Evolutionary conservation across 2,888 invertebrate species (phyloP).

Genomic region (Chaetogeoica ovagalla): DNA sequence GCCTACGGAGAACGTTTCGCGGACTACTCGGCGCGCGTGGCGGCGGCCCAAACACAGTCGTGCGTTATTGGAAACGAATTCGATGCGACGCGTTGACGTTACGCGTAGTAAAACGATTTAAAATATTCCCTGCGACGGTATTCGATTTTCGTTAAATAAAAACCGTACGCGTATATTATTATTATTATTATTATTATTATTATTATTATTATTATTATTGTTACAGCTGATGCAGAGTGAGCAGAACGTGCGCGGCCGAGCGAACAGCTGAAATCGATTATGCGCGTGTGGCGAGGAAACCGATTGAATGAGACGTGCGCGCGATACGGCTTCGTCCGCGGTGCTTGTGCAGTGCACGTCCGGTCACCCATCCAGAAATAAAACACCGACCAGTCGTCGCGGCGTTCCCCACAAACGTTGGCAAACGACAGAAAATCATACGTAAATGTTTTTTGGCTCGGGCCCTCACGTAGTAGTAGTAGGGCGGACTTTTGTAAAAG

Average conservation of each 20-base stretch:
- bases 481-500: too few relatives aligned
- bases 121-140: too few relatives aligned
- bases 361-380: conserved; percentile 25
- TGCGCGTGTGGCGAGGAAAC: neutral
- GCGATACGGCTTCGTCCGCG: conserved; percentile 5
- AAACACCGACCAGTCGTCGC: neutral
- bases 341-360: neutral
- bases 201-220: neutral
- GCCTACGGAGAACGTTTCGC: too few relatives aligned
- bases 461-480: too few relatives aligned
- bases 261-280: conserved; percentile 25
- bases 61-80: too few relatives aligned
- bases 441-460: too few relatives aligned
- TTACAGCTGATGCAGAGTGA: neutral
- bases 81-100: too few relatives aligned
- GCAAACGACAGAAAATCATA: neutral
- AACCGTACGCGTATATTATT: too few relatives aligned
- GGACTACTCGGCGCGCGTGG: too few relatives aligned
- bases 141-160: too few relatives aligned
- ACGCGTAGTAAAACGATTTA: too few relatives aligned
- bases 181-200: neutral
- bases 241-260: neutral
- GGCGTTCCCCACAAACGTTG: neutral
- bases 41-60: too few relatives aligned
- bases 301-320: neutral